These are phyloP conservation scores for Archilochus colubris DNA, from an alignment of 2,113 vertebrate genomes.

Conservation along the genomic window DNA sequence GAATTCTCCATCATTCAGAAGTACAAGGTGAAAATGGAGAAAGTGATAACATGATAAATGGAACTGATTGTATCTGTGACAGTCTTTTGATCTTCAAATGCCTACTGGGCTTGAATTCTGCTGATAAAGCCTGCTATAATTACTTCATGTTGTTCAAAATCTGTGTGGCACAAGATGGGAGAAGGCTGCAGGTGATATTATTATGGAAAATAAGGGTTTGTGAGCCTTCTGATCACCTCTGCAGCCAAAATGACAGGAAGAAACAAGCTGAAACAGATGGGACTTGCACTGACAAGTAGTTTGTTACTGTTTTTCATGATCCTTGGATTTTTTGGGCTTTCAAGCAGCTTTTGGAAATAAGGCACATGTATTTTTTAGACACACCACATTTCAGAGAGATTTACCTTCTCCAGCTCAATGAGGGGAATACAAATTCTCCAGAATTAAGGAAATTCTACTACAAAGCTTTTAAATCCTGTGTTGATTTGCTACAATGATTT, in stretches of 20 bases:
- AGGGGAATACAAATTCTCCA: background rate
- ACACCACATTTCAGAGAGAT: background rate
- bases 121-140: constrained; percentile 43
- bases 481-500: background rate
- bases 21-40: constrained; percentile 47
- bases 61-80: constrained; percentile 22
- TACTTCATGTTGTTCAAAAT: constrained; percentile 11
- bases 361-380: background rate
- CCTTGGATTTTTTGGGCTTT: background rate
- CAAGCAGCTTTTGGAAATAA: constrained; percentile 12
- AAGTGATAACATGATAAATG: constrained; percentile 44
- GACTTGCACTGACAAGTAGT: background rate
- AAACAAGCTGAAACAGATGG: background rate
- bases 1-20: background rate
- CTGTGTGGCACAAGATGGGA: background rate
- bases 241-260: background rate
- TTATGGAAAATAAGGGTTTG: background rate
- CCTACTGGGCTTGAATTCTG: constrained; percentile 31
- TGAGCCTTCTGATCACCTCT: background rate
- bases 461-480: background rate
- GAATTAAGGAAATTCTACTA: background rate
- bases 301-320: background rate
- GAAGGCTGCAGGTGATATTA: background rate
- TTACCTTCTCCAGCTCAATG: background rate
- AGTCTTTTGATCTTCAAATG: constrained; percentile 56